phyloP scores from a whole-genome alignment of 2,797 vertebrate species.

The Brachyrhaphis roseni region DNA sequence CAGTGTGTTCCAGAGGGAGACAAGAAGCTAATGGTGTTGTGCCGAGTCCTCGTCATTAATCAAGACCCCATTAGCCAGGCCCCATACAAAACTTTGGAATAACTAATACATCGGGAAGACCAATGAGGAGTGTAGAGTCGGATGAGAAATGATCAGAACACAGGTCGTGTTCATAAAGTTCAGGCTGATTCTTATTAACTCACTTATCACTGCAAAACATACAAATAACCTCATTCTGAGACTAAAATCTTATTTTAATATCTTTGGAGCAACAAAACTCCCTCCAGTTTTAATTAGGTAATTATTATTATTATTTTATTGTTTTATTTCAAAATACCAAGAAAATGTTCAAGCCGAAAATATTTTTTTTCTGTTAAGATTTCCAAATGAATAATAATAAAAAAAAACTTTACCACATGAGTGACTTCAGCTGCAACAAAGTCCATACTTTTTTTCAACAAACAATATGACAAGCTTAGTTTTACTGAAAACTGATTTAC shows the following conservation, averaged over 20 bases:
- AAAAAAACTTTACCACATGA: neutral
- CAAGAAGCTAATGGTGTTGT: slow-evolving; percentile 65
- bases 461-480: too few species aligned
- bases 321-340: neutral
- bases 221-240: neutral
- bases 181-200: slow-evolving; percentile 2
- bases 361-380: neutral
- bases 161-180: slow-evolving; percentile 1
- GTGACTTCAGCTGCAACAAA: neutral
- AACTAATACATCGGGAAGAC: slow-evolving; percentile 56
- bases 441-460: neutral
- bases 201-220: neutral
- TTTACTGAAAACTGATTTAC: neutral
- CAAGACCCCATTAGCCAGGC: slow-evolving; percentile 67
- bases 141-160: slow-evolving; percentile 10
- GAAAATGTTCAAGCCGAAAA: neutral
- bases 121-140: neutral
- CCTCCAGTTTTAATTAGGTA: neutral
- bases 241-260: neutral
- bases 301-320: neutral
- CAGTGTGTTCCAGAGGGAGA: slow-evolving; percentile 48
- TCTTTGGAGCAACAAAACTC: neutral
- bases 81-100: slow-evolving; percentile 48
- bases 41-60: slow-evolving; percentile 68
- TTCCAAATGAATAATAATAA: neutral